Evolutionary conservation across 92 coral and sea anemone genomes (phyloP).

Genomic region (Palythoa heliodiscus): DNA sequence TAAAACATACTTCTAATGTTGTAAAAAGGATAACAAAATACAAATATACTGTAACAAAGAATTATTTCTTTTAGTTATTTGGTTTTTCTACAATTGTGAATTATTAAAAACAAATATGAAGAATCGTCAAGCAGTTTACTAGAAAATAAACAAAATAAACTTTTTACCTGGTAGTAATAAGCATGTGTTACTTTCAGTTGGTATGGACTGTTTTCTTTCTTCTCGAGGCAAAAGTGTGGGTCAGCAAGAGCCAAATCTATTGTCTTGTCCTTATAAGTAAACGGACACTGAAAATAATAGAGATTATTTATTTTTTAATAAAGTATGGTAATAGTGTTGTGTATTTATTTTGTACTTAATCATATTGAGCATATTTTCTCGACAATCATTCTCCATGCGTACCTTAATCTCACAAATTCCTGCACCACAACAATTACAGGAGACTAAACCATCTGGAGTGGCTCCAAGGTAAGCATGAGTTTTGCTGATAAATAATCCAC

Average conservation of each 20-base stretch:
- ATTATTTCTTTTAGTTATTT: background rate
- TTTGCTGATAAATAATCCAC: background rate
- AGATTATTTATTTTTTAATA: background rate
- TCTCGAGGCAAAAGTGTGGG: background rate
- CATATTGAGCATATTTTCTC: too few relatives aligned
- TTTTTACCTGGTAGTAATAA: background rate
- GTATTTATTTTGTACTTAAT: background rate
- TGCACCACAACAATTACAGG: constrained; percentile 50
- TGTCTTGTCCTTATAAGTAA: constrained; percentile 1
- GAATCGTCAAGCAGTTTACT: background rate
- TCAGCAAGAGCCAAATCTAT: background rate
- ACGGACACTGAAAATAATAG: background rate
- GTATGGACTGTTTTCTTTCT: background rate
- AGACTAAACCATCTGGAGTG: constrained; percentile 24
- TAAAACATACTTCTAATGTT: background rate
- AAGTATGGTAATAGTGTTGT: background rate
- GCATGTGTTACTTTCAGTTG: background rate
- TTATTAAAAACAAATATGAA: background rate
- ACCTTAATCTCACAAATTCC: constrained; percentile 53
- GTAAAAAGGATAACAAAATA: background rate
- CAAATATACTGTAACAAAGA: background rate
- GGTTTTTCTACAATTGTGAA: background rate
- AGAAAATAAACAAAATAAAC: background rate
- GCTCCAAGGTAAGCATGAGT: background rate
- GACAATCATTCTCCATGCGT: too few relatives aligned